Evolutionary conservation across 1,140 invertebrate genomes (phyloP), one percentile per base, ranked within the genome.

Genomic region (Cydia strobilella): DNA sequence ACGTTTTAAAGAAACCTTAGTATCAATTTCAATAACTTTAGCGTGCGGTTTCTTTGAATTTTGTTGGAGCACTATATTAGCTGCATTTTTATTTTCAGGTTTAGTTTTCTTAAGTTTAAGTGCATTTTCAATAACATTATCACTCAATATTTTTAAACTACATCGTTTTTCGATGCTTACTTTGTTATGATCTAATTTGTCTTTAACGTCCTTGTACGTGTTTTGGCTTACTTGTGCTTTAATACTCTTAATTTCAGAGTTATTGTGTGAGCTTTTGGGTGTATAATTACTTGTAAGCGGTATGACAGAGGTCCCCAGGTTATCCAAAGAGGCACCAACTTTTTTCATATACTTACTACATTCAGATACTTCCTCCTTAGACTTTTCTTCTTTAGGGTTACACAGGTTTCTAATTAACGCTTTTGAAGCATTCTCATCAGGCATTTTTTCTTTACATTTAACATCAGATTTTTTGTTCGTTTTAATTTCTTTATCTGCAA

Each of bases 81-180:
- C 5, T 10, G 12, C 65, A 42, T n/a, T 18, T 69, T 35, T n/a
- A 39, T 23, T 10, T 9, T 23, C 10, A 23, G 10, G 4, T n/a
- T 69, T 69, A 39, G 65, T 5, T 69, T 69, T 69, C 15, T 69
- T 35, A 35, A 39, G n/a, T 39, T 65, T 25, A 13, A 31, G 12
- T 3, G 13, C 15, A 1, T 69, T 69, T 18, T 39, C 27, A 9
- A 39, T 18, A 18, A 20, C 15, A 18, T 39, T 69, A 3, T 31
- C 10, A 39, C n/a, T 69, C 5, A 27, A 18, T 35, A 42, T 69
- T 69, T 69, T 69, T 2, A 20, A 42, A 69, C 65, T 69, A 69
- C 15, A 20, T 35, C n/a, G 13, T 12, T 1, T 39, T 35, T n/a
- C 1, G 15, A n/a, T 66, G 39, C 18, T 1, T 1, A 15, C n/a